phyloP scores from a whole-genome alignment of 92 coral and sea anemone genomes.

The Bergia puertoricense region DNA sequence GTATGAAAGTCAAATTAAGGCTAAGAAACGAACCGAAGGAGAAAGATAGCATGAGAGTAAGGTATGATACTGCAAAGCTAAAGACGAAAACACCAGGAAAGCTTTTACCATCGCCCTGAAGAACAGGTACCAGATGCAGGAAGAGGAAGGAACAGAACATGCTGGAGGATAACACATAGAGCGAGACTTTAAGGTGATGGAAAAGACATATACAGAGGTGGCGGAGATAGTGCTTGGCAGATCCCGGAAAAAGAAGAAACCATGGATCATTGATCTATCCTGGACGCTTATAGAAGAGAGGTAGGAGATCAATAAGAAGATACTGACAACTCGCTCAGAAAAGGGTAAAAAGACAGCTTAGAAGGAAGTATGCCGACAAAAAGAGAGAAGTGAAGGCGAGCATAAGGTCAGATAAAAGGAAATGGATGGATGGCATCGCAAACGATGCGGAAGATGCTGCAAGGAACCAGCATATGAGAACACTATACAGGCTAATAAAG shows the following conservation, averaged over 20 bases:
- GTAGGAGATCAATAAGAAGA: neutral
- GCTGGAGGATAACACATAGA: neutral
- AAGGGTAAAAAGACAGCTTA: neutral
- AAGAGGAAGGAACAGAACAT: conserved; percentile 9
- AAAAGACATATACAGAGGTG: neutral
- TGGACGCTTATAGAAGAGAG: neutral
- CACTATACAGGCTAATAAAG: conserved; percentile 48
- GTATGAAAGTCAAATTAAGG: conserved; percentile 41
- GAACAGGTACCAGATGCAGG: conserved; percentile 44
- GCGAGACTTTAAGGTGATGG: neutral
- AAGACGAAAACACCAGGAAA: conserved; percentile 33
- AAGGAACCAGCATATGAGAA: conserved; percentile 37
- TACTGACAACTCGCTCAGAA: conserved; percentile 6
- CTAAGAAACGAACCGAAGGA: conserved; percentile 30
- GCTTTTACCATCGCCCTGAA: conserved; percentile 45
- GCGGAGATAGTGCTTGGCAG: neutral
- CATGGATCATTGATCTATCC: neutral
- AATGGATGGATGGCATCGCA: conserved; percentile 5
- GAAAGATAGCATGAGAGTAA: conserved; percentile 27
- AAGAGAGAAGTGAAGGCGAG: conserved; percentile 38
- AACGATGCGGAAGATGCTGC: conserved; percentile 54
- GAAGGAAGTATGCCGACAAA: neutral
- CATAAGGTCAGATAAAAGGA: conserved; percentile 21
- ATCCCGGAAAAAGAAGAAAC: neutral
- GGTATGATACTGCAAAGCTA: conserved; percentile 45